These are phyloP conservation scores for Notocelia uddmanniana DNA, from an alignment of 2,888 invertebrate genomes.

Conservation along the genomic window DNA sequence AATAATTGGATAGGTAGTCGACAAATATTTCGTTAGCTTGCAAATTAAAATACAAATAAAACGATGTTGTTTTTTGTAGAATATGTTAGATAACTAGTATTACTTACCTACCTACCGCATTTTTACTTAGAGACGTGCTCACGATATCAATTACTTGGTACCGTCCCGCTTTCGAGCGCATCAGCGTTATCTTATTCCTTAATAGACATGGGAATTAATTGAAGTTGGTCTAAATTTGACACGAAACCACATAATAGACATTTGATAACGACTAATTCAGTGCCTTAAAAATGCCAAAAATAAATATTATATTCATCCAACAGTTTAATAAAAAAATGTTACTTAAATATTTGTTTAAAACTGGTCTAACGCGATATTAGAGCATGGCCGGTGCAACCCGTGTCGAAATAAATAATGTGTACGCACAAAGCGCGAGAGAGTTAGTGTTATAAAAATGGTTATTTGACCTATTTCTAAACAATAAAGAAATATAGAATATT, in stretches of 20 bases:
- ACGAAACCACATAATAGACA: background rate
- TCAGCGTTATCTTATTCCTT: background rate
- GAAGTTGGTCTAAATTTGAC: background rate
- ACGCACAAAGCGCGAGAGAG: no score
- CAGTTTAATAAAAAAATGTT: background rate
- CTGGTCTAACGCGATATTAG: no score
- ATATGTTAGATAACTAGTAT: conserved; percentile 16
- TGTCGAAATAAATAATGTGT: no score
- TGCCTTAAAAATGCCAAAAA: background rate
- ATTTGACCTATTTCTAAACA: no score
- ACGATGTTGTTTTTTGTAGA: conserved; percentile 7
- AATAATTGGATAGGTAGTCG: no score
- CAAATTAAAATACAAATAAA: background rate
- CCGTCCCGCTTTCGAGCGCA: conserved; percentile 29
- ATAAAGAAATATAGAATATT: no score
- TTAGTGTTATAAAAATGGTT: no score
- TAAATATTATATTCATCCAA: background rate
- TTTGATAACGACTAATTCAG: background rate
- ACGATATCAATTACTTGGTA: conserved; percentile 38
- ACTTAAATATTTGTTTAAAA: no score
- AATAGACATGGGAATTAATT: background rate
- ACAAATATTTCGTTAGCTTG: background rate
- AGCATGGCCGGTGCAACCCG: no score
- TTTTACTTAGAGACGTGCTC: conserved; percentile 41
- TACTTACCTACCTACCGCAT: conserved; percentile 6